phyloP scores from a whole-genome alignment of 2,888 invertebrate genomes.

The Spodoptera picta region DNA sequence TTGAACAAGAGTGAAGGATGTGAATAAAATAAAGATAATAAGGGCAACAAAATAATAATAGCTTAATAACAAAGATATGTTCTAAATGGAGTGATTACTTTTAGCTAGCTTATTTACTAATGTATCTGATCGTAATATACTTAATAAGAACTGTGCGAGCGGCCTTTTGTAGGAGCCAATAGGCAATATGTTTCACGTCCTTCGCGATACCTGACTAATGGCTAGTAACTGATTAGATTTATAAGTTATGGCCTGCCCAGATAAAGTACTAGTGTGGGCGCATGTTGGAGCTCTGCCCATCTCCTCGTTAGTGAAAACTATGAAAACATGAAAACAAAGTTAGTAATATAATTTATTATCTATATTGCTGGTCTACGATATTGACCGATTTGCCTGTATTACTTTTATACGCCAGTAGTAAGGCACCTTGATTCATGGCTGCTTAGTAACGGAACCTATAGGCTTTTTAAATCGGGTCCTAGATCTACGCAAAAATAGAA shows the following conservation, averaged over 20 bases:
- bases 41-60: background rate
- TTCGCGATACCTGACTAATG: conserved; percentile 9
- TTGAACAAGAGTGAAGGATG: too few relatives aligned
- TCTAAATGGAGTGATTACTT: conserved; percentile 33
- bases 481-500: background rate
- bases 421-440: background rate
- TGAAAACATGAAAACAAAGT: background rate
- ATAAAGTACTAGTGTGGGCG: conserved; percentile 6
- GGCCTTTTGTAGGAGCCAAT: conserved; percentile 16
- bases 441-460: background rate
- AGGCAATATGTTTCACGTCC: conserved; percentile 10
- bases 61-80: conserved; percentile 23
- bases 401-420: background rate
- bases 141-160: conserved; percentile 14
- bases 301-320: conserved; percentile 1
- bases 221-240: conserved; percentile 20
- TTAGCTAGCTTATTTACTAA: conserved; percentile 23
- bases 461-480: background rate
- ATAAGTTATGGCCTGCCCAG: conserved; percentile 7
- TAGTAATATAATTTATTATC: conserved; percentile 1
- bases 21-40: too few relatives aligned
- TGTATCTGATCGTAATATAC: conserved; percentile 8
- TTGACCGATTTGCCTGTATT: background rate
- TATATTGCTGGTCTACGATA: background rate
- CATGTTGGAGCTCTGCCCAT: conserved; percentile 23